phyloP scores from a whole-genome alignment of 2,113 vertebrate species.

The Cynocephalus volans region DNA sequence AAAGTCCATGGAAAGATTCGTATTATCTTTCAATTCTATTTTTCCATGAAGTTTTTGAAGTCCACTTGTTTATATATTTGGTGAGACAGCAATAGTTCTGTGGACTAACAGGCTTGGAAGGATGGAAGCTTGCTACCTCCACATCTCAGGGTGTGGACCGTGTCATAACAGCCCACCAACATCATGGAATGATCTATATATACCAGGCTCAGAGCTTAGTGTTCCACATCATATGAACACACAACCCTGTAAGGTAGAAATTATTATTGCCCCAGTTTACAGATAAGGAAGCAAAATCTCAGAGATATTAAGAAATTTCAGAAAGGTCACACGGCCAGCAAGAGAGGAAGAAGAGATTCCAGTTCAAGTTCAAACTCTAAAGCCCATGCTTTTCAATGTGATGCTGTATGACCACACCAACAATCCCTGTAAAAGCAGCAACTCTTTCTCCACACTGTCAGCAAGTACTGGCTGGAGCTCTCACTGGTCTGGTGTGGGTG shows the following conservation, averaged over 20 bases:
- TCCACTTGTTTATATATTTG: neutral
- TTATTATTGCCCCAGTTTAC: neutral
- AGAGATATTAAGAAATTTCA: neutral
- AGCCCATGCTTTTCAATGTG: neutral
- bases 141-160: neutral
- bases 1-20: no score
- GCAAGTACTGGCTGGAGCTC: no score
- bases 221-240: neutral
- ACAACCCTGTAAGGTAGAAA: neutral
- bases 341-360: neutral
- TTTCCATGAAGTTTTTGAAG: no score
- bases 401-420: no score
- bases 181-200: neutral
- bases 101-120: neutral
- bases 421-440: neutral
- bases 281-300: neutral
- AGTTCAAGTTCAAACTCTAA: neutral
- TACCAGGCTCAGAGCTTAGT: neutral
- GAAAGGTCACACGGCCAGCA: neutral
- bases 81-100: neutral
- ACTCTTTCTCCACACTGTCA: no score
- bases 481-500: neutral
- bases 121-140: neutral
- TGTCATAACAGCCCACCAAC: neutral
- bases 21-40: no score